phyloP scores from a whole-genome alignment of 2,113 vertebrate genomes.

The Mastomys coucha region DNA sequence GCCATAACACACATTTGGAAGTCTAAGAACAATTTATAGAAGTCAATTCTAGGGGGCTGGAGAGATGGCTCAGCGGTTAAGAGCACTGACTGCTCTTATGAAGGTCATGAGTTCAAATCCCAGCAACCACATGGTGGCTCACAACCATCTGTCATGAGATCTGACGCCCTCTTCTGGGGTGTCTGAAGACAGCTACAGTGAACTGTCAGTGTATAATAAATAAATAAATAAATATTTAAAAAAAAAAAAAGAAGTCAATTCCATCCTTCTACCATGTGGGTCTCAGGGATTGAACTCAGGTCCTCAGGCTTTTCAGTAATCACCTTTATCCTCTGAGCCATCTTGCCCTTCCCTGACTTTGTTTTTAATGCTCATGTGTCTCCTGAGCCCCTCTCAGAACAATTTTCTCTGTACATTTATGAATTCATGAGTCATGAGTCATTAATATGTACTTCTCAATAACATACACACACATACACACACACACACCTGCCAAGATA shows the following conservation, averaged over 20 bases:
- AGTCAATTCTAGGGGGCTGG: no score
- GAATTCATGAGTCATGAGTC: constrained; percentile 43
- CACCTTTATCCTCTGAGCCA: background rate
- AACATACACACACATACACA: background rate
- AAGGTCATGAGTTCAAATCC: no score
- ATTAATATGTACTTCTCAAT: background rate
- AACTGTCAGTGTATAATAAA: no score
- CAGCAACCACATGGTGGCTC: no score
- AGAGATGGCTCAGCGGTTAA: no score
- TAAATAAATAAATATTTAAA: no score
- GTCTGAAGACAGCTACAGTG: no score
- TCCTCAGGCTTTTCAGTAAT: background rate
- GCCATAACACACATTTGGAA: background rate
- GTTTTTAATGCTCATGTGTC: constrained; percentile 27
- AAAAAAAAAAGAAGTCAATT: background rate
- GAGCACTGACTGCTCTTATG: no score
- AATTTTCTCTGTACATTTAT: constrained; percentile 46
- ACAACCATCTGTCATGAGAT: no score
- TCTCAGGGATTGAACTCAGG: background rate
- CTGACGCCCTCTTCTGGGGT: no score
- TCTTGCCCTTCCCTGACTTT: background rate
- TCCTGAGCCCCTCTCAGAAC: constrained; percentile 51
- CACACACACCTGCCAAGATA: constrained; percentile 7
- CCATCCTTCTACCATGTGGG: background rate
- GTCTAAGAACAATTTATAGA: background rate